phyloP scores from a whole-genome alignment of 1,140 invertebrate genomes.

The Anastrepha obliqua region DNA sequence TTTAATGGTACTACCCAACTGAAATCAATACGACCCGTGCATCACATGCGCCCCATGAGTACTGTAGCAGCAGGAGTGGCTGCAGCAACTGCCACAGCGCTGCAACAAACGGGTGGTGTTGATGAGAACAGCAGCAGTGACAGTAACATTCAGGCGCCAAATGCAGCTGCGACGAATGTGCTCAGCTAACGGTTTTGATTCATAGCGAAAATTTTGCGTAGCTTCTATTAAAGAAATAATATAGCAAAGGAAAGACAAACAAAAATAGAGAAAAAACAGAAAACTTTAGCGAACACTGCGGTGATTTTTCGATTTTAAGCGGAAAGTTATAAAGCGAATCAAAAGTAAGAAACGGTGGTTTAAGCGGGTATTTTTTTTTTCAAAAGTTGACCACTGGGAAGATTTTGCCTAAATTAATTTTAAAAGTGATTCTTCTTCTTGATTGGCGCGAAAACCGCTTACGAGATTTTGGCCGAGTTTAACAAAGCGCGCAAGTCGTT shows the following conservation, averaged over 20 bases:
- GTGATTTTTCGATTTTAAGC: neutral
- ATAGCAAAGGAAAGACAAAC: conserved; percentile 19
- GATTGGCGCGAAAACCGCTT: no score
- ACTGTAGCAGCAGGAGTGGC: conserved; percentile 56
- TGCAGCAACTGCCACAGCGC: conserved; percentile 45
- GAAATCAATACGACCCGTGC: conserved; percentile 74
- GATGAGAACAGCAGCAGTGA: neutral
- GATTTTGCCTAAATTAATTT: no score
- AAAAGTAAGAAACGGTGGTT: no score
- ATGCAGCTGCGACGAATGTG: conserved; percentile 58
- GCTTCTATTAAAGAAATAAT: conserved; percentile 62
- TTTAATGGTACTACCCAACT: conserved; percentile 82
- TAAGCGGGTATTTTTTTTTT: no score
- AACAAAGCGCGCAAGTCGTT: no score
- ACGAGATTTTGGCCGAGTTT: no score
- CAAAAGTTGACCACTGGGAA: no score
- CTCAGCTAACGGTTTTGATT: conserved; percentile 74
- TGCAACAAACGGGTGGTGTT: conserved; percentile 9
- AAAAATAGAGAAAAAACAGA: conserved; percentile 34
- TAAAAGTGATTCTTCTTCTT: no score
- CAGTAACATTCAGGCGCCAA: conserved; percentile 32
- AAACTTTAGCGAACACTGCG: conserved; percentile 58
- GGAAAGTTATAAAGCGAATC: no score
- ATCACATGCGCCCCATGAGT: conserved; percentile 67
- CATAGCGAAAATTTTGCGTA: conserved; percentile 68